Base-by-base conservation (phyloP, 1,140 invertebrate species). In the Palaemon carinicauda region DNA sequence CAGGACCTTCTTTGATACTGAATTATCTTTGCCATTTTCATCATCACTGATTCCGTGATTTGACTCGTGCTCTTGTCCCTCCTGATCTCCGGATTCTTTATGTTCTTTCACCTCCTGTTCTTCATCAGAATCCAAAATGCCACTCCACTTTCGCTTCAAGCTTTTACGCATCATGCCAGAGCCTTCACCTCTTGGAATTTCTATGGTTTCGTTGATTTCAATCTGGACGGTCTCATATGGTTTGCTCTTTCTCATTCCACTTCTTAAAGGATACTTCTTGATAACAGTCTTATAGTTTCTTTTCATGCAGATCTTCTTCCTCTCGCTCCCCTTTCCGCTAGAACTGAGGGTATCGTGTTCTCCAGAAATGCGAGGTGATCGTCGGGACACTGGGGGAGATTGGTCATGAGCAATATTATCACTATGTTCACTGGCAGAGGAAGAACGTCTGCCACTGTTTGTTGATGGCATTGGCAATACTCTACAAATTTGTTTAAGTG, bases 141-240 rank as follows among this genome's bases (percentile, higher is more conserved):
- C 84, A 78, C 84, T 89, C 89, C 89, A 89, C 60, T 89, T 89
- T 65, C 89, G 86, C 79, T 89, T 89, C 10, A 89, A 50, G 52
- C 87, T 89, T 53, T 88, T 84, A 24, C 69, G 82, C n/a, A 89
- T 73, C 83, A 89, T 74, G 29, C 60, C 82, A 4, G 78, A 65
- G 24, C 80, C 89, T 52, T 87, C 80, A 12, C 80, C 89, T n/a
- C 81, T 77, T 12, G 89, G 89, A 33, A 88, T 88, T 60, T 89
- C 89, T 21, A 89, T 89, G n/a, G 89, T 89, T 75, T 89, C 89
- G 73, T 89, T 89, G n/a, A 89, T 89, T 69, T 89, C 89, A 29
- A 89, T 89, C 60, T 89, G 85, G 41, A 89, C 89, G 29, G 89
- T 89, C 69, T 89, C 82, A 79, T 89, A 89, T 9, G 89, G 89